Conservation (phyloP, 1,140 invertebrate genomes). For the Olivierus martensii region DNA sequence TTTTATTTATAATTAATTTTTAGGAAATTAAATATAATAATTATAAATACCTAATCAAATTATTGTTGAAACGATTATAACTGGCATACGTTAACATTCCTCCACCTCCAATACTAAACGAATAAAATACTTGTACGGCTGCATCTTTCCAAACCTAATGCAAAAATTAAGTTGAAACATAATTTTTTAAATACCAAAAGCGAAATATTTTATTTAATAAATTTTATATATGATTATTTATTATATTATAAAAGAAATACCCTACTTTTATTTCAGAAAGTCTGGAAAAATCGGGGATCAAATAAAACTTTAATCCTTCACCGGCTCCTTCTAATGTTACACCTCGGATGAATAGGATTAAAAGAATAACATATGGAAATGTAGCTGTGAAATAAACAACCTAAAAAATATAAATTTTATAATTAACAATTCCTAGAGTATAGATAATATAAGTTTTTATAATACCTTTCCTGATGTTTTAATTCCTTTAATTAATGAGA, state of each 20-base stretch:
- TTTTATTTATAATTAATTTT: not conserved
- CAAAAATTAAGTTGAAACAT: not conserved
- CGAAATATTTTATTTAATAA: too few species aligned
- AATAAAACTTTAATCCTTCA: constrained; percentile 41
- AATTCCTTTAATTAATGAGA: constrained; percentile 44
- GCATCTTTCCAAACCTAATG: constrained; percentile 34
- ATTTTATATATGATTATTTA: too few species aligned
- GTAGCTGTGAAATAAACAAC: constrained; percentile 53
- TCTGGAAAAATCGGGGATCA: constrained; percentile 42
- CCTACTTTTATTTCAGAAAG: constrained; percentile 31
- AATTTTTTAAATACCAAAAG: not conserved
- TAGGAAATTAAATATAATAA: too few species aligned
- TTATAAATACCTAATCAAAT: constrained; percentile 50
- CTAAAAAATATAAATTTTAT: constrained; percentile 26
- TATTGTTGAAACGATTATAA: constrained; percentile 59
- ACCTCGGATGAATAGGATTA: constrained; percentile 43
- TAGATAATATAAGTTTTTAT: constrained; percentile 28
- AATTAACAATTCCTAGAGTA: constrained; percentile 38
- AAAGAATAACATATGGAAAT: constrained; percentile 48
- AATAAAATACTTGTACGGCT: constrained; percentile 33
- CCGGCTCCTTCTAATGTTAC: constrained; percentile 43
- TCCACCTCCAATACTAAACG: constrained; percentile 33
- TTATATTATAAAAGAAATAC: not conserved
- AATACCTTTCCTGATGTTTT: constrained; percentile 51
- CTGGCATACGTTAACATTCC: constrained; percentile 55